Evolutionary conservation across 92 coral and sea anemone genomes (phyloP).

Genomic region (Umimayanthus chanpuru): DNA sequence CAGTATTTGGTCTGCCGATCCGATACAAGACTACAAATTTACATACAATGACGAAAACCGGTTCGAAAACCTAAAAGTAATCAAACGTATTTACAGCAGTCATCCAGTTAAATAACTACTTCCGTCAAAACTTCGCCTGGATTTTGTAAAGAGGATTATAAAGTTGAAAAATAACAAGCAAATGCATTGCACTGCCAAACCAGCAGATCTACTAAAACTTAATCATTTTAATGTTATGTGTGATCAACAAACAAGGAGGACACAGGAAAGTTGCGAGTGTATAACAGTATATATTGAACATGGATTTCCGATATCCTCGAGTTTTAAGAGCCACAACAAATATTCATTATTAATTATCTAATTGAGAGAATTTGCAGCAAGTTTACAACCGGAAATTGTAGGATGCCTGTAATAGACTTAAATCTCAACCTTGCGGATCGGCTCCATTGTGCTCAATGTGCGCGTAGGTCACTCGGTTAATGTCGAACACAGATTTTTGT

Average conservation of each 20-base stretch:
- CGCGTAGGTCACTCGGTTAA: constrained; percentile 27
- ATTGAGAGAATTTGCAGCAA: constrained; percentile 33
- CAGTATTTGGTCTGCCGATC: neutral
- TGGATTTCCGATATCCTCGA: neutral
- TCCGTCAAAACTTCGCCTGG: constrained; percentile 14
- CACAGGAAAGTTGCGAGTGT: neutral
- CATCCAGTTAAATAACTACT: neutral
- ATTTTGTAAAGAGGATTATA: constrained; percentile 2
- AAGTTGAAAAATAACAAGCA: neutral
- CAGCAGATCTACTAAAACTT: neutral
- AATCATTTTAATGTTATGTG: neutral
- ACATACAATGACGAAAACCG: constrained; percentile 5
- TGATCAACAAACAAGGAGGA: neutral
- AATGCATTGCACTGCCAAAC: neutral
- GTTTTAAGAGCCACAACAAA: constrained; percentile 14
- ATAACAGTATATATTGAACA: neutral
- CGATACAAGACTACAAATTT: neutral
- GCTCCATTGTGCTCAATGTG: neutral
- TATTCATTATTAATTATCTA: constrained; percentile 1
- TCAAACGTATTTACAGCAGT: constrained; percentile 5
- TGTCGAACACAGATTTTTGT: constrained; percentile 18
- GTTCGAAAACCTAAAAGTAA: neutral
- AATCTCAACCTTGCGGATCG: neutral
- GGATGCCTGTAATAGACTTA: constrained; percentile 4
- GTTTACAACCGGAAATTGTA: constrained; percentile 37